These are phyloP conservation scores for Nymphalis urticae DNA, from an alignment of 2,888 invertebrate species.

Conservation along the genomic window DNA sequence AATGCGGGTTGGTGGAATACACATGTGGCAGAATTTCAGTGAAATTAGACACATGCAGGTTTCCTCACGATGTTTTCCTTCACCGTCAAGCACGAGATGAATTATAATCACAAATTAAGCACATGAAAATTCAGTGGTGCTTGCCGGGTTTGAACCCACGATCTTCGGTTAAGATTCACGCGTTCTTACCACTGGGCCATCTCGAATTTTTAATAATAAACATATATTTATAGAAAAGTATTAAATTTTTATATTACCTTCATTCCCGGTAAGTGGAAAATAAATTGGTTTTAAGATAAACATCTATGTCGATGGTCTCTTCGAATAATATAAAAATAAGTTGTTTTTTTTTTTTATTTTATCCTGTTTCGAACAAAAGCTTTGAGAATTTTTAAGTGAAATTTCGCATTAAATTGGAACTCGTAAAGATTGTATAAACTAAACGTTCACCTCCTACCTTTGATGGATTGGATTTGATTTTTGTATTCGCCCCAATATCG, in stretches of 20 bases:
- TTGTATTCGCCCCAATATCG: not conserved
- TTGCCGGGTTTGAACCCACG: too few species aligned
- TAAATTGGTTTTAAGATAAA: slow-evolving; percentile 16
- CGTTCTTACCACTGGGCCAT: too few species aligned
- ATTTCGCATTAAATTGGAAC: not conserved
- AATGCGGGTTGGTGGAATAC: too few species aligned
- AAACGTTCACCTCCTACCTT: not conserved
- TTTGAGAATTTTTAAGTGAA: not conserved
- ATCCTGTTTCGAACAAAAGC: slow-evolving; percentile 3
- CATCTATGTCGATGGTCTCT: slow-evolving; percentile 12
- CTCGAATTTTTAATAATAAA: too few species aligned
- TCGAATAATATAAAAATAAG: not conserved
- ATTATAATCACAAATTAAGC: too few species aligned
- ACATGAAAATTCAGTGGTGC: too few species aligned
- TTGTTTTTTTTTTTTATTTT: not conserved
- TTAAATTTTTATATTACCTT: slow-evolving; percentile 20
- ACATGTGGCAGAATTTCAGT: too few species aligned
- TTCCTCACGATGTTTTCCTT: too few species aligned
- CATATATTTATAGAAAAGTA: not conserved
- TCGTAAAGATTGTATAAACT: not conserved
- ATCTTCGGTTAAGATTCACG: too few species aligned
- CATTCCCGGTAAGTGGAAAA: slow-evolving; percentile 18
- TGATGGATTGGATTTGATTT: not conserved
- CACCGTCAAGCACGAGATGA: too few species aligned
- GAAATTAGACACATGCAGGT: too few species aligned